Conservation (phyloP, 2,797 vertebrate species). For the Peromyscus melanophrys region DNA sequence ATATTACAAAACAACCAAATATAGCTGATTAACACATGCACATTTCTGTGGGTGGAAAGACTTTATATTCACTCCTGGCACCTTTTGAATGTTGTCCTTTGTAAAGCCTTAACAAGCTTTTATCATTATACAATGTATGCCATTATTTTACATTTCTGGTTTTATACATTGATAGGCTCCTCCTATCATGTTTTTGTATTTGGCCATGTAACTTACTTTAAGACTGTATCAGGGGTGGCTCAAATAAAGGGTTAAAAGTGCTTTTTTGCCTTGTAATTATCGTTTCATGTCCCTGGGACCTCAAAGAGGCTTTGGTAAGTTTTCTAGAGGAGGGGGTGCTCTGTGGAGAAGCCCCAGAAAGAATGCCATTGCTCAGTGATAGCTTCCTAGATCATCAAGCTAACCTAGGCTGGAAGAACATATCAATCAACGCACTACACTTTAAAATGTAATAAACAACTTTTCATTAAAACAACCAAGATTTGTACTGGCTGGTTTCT, state of each 20-base stretch:
- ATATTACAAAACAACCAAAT: neutral
- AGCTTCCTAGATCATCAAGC: neutral
- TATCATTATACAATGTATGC: neutral
- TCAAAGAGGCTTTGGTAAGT: neutral
- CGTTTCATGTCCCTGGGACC: neutral
- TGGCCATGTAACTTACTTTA: neutral
- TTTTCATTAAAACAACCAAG: neutral
- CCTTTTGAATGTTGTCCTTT: neutral
- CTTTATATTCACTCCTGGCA: neutral
- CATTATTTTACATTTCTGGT: neutral
- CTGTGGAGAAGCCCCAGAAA: neutral
- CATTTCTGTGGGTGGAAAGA: neutral
- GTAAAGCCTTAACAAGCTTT: constrained; percentile 19
- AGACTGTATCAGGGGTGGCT: neutral
- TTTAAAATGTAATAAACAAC: neutral
- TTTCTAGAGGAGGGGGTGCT: neutral
- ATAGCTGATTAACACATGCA: neutral
- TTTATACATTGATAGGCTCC: neutral
- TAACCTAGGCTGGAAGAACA: neutral
- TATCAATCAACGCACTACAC: neutral
- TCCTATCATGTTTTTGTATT: neutral
- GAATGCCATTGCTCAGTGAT: neutral
- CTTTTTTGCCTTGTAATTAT: neutral
- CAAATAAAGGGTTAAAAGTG: neutral
- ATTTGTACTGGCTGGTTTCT: neutral